These are phyloP conservation scores for Micromys minutus DNA, from an alignment of 2,113 vertebrate genomes.

Conservation along the genomic window DNA sequence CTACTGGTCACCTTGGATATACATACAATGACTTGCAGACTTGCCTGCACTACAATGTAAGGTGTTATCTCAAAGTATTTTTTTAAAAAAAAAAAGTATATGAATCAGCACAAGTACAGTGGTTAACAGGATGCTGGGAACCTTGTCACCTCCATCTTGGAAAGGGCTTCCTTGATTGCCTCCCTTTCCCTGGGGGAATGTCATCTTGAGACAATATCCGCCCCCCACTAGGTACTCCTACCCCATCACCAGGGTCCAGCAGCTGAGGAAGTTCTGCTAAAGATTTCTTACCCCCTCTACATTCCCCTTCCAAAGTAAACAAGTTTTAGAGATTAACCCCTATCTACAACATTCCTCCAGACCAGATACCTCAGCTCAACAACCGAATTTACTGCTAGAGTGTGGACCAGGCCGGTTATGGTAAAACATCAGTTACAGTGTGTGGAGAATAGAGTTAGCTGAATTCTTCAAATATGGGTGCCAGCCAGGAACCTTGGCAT, in stretches of 20 bases:
- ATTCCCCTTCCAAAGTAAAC: neutral
- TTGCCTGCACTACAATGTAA: neutral
- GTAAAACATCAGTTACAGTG: neutral
- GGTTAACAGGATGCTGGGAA: neutral
- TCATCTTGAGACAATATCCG: neutral
- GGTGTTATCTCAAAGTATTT: neutral
- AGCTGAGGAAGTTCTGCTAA: neutral
- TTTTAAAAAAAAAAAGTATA: neutral
- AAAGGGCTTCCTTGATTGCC: neutral
- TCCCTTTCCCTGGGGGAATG: neutral
- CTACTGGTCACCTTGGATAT: neutral
- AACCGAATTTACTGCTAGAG: neutral
- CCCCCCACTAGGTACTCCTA: neutral
- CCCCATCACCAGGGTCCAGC: neutral
- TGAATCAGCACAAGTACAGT: neutral
- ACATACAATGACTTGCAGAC: neutral
- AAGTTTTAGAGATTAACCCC: neutral
- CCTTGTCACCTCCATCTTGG: neutral
- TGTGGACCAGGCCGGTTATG: neutral
- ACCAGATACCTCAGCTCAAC: neutral
- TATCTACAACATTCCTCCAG: neutral
- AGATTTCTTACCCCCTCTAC: neutral
- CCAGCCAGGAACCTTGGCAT: neutral
- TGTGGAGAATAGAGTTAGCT: too few species aligned
- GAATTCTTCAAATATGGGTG: neutral